Conservation (phyloP, 2,797 vertebrate species). For the Nannoperca obscura region DNA sequence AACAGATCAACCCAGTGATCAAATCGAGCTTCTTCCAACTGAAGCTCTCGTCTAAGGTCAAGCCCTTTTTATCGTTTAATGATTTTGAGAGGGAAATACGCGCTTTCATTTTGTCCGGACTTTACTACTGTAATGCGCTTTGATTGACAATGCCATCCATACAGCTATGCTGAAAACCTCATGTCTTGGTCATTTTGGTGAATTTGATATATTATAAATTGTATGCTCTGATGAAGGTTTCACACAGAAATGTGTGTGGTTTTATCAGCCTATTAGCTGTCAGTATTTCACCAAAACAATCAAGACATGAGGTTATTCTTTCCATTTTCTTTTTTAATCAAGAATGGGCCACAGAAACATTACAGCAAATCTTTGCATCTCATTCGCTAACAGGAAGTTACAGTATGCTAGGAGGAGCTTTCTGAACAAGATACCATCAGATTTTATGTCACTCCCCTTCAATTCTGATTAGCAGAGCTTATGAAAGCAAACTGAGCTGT, state of each 20-base stretch:
- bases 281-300: not conserved
- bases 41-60: too few relatives aligned
- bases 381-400: constrained; percentile 17
- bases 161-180: not conserved
- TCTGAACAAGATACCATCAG: not conserved
- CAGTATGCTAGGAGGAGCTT: not conserved
- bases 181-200: not conserved
- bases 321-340: not conserved
- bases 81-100: too few relatives aligned
- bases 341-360: constrained; percentile 3
- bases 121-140: too few relatives aligned
- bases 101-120: too few relatives aligned
- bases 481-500: constrained; percentile 20
- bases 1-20: too few relatives aligned
- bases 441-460: constrained; percentile 8
- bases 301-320: not conserved
- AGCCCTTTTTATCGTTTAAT: too few relatives aligned
- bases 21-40: too few relatives aligned
- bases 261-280: not conserved
- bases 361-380: constrained; percentile 4
- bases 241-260: too few relatives aligned
- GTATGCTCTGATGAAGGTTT: not conserved
- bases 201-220: too few relatives aligned
- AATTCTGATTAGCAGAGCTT: not conserved
- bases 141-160: not conserved